Conservation (phyloP, 2,113 vertebrate species). For the Neoarius graeffei region DNA sequence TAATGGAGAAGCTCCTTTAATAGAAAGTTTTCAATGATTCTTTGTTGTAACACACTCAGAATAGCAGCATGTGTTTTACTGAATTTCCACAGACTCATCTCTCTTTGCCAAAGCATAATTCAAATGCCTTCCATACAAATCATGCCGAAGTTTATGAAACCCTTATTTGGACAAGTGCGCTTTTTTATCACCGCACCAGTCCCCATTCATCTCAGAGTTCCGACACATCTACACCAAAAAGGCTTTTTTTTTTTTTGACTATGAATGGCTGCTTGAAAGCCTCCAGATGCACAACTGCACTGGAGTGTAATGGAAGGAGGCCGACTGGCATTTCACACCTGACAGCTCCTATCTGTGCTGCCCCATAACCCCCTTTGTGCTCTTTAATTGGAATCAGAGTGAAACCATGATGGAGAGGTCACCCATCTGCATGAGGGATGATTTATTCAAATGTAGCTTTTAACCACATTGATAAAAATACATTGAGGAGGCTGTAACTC, state of each 20-base stretch:
- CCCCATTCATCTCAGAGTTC: slow-evolving; percentile 23
- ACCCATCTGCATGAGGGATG: slow-evolving; percentile 45
- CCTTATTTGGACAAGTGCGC: background rate
- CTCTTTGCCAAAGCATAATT: background rate
- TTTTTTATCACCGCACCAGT: background rate
- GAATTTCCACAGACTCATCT: slow-evolving; percentile 8
- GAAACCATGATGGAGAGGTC: slow-evolving; percentile 41
- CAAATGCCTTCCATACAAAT: slow-evolving; percentile 17
- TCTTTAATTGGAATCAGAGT: slow-evolving; percentile 50
- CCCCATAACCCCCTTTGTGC: slow-evolving; percentile 47
- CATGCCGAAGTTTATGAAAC: background rate
- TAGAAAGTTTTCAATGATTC: slow-evolving; percentile 1
- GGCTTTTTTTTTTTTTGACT: background rate
- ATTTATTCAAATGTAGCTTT: slow-evolving; percentile 59
- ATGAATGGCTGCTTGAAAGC: slow-evolving; percentile 18
- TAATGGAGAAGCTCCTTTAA: slow-evolving; percentile 14
- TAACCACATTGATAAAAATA: slow-evolving; percentile 48
- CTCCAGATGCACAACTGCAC: slow-evolving; percentile 23
- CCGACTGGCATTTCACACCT: slow-evolving; percentile 46
- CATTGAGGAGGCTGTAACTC: slow-evolving; percentile 3
- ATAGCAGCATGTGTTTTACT: background rate
- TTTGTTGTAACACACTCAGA: slow-evolving; percentile 3
- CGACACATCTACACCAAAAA: background rate
- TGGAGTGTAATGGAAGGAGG: slow-evolving; percentile 35
- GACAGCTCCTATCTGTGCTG: slow-evolving; percentile 31